Evolutionary conservation across 1,140 invertebrate genomes (phyloP), one percentile per base, ranked within the genome.

Genomic region (Antheraea pernyi): DNA sequence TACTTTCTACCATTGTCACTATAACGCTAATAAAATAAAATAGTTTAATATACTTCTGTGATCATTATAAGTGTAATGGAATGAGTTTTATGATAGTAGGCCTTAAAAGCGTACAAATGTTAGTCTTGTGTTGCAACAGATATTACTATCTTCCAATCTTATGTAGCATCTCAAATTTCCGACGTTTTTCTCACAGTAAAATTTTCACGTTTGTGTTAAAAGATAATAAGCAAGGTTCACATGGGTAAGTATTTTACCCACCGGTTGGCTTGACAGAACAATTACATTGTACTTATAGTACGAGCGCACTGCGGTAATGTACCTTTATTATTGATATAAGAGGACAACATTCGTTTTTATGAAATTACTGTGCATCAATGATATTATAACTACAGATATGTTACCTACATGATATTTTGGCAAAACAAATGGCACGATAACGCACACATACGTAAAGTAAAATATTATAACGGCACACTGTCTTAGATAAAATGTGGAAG

Each of bases 171-270:
- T 66, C 42, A 64, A 70, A 68, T 68, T 65, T 65, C 42, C 58
- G 36, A 59, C 58, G 71, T 69, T 64, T 48, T 79, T 84, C 80
- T 75, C 82, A 84, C 80, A 84, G 67, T 67, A 72, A 69, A 69
- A 58, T 67, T 59, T 71, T 70, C 70, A 70, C 70, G 70, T 75
- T 72, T 53, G 72, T 72, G 73, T 76, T 76, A 76, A 73, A 59
- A 68, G 67, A 68, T 79, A 79, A 81, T 77, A 77, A 76, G 75
- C 69, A 67, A 59, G 60, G 72, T 84, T 83, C 81, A 76, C 82
- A 84, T 75, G 76, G 75, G 16, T 53, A 13, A 53, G 46, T 42
- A 53, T 7, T 42, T 11, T 42, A 42, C 39, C 2, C 39, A 11
- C 39, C 39, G 39, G 7, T 8, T 42, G 0, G 39, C 7, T 4